Percentiles rank a stretch among this genome's conserved stretches.
These are phyloP conservation scores for Tenthredo livida DNA, from an alignment of 2,888 invertebrate species.

Conservation along the genomic window DNA sequence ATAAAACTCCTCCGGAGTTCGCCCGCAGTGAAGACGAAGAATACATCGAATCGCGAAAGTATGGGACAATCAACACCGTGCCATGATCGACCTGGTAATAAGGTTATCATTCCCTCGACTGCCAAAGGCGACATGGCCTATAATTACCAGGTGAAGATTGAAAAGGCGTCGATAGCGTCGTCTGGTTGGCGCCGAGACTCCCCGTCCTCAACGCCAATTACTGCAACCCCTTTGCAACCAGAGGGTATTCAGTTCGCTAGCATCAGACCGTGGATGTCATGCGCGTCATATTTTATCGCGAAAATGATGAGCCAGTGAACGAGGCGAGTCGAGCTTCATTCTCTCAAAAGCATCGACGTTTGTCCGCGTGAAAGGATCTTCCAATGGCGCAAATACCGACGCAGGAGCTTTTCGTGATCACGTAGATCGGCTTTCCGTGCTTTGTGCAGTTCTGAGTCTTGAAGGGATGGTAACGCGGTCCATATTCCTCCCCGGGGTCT, in stretches of 20 bases:
- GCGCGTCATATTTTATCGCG: neutral
- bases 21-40: neutral
- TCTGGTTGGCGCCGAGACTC: conserved; percentile 40
- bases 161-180: conserved; percentile 66
- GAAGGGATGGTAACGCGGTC: neutral
- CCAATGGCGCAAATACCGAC: neutral
- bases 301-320: neutral
- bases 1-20: neutral
- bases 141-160: conserved; percentile 67
- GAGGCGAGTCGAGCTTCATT: neutral
- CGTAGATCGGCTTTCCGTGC: neutral
- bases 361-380: neutral
- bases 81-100: conserved; percentile 39
- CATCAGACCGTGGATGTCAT: neutral
- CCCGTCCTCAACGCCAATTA: conserved; percentile 26
- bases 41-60: neutral
- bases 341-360: neutral
- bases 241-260: neutral
- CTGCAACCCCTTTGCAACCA: conserved; percentile 20
- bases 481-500: neutral
- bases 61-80: neutral
- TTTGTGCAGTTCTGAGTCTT: neutral
- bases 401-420: neutral
- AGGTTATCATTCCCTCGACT: conserved; percentile 45
- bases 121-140: conserved; percentile 61